Percentiles rank a stretch among this genome's conserved stretches.
phyloP scores from a whole-genome alignment of 2,888 invertebrate species.

The Drosophila subquinaria region DNA sequence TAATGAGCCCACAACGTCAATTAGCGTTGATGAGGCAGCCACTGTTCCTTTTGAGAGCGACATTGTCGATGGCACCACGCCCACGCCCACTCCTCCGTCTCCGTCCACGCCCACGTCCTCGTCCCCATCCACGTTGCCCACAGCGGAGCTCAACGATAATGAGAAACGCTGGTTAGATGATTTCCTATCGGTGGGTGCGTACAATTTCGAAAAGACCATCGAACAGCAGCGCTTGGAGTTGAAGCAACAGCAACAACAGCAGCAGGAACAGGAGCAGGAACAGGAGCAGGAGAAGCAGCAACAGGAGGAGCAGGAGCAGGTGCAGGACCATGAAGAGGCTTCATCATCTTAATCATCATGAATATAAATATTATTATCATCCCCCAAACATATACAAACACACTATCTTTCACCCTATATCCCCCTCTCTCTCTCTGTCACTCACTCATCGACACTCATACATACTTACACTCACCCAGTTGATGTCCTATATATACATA shows the following conservation, averaged over 20 bases:
- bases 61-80: slow-evolving; percentile 26
- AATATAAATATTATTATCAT: slow-evolving; percentile 61
- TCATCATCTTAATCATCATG: slow-evolving; percentile 55
- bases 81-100: too few relatives aligned
- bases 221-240: slow-evolving; percentile 52
- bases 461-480: slow-evolving; percentile 16
- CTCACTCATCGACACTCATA: slow-evolving; percentile 8
- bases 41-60: slow-evolving; percentile 17
- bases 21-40: slow-evolving; percentile 67
- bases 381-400: slow-evolving; percentile 20
- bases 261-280: slow-evolving; percentile 22
- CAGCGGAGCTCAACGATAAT: slow-evolving; percentile 76
- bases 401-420: slow-evolving; percentile 8
- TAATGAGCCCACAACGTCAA: slow-evolving; percentile 67
- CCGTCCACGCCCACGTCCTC: slow-evolving; percentile 41
- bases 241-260: slow-evolving; percentile 31
- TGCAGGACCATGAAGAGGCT: slow-evolving; percentile 28
- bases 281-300: slow-evolving; percentile 20
- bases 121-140: slow-evolving; percentile 43
- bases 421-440: slow-evolving; percentile 5
- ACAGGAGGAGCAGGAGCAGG: slow-evolving; percentile 22
- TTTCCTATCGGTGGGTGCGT: slow-evolving; percentile 83
- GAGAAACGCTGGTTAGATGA: slow-evolving; percentile 84
- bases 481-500: slow-evolving; percentile 45
- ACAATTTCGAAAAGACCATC: slow-evolving; percentile 79